These are phyloP conservation scores for Chionoecetes opilio DNA, from an alignment of 1,140 invertebrate species.

Conservation along the genomic window DNA sequence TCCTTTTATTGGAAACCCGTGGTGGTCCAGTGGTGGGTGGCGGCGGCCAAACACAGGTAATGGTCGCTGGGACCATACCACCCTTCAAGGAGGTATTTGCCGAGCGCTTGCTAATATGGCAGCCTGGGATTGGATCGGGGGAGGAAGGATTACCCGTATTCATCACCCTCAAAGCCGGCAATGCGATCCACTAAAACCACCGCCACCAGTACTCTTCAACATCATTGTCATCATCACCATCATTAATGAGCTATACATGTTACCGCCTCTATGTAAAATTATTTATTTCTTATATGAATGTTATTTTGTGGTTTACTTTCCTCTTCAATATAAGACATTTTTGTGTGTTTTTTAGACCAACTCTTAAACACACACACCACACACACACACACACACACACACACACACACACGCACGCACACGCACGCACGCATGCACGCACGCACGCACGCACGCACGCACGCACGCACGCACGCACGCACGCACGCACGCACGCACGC, in stretches of 20 bases:
- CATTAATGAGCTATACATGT: no score
- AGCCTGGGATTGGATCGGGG: not conserved
- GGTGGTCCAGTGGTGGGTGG: not conserved
- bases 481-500: no score
- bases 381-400: not conserved
- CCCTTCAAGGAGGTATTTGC: not conserved
- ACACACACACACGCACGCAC: not conserved
- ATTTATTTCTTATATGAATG: no score
- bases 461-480: no score
- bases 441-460: no score
- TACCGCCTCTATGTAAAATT: no score
- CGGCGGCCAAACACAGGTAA: not conserved
- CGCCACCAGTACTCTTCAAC: not conserved
- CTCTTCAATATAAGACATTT: no score
- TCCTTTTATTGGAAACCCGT: constrained; percentile 15
- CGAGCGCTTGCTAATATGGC: not conserved
- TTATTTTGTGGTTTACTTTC: no score
- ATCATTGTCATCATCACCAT: no score
- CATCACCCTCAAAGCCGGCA: no score
- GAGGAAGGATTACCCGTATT: no score
- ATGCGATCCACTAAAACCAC: not conserved
- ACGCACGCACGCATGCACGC: not conserved
- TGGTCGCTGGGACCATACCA: not conserved
- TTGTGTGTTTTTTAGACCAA: not conserved
- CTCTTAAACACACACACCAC: not conserved